A percentile compares a stretch with the other conserved stretches of the same genome.
Conservation (phyloP, 2,888 invertebrate genomes). For the Monochamus alternatus region DNA sequence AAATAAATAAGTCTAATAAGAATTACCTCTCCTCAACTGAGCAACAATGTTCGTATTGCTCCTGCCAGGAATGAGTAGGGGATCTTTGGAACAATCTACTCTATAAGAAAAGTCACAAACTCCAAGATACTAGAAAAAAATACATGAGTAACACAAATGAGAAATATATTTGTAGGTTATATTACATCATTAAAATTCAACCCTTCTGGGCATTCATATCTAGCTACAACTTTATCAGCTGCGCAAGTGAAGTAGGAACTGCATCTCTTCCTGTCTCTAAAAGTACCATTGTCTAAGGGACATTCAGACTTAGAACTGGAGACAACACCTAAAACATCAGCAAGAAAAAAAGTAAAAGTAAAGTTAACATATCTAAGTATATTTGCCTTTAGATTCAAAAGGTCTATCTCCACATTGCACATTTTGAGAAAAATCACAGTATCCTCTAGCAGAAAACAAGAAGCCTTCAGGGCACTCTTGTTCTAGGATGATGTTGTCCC, state of each 20-base stretch:
- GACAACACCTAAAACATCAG: conserved; percentile 20
- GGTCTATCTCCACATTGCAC: conserved; percentile 76
- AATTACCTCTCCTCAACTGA: conserved; percentile 2
- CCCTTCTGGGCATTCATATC: conserved; percentile 78
- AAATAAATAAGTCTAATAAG: too few species aligned
- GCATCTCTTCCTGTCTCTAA: conserved; percentile 76
- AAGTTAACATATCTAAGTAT: background rate
- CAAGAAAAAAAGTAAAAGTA: background rate
- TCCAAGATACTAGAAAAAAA: conserved; percentile 49
- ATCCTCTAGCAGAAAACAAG: conserved; percentile 74
- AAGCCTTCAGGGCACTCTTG: conserved; percentile 79
- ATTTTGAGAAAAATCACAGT: conserved; percentile 78
- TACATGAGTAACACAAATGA: background rate
- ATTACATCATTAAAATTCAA: conserved; percentile 66
- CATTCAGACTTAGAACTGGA: conserved; percentile 65
- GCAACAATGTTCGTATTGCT: background rate
- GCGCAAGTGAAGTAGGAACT: conserved; percentile 80
- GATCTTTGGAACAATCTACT: conserved; percentile 49
- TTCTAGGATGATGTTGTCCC: conserved; percentile 80
- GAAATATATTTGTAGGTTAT: conserved; percentile 10
- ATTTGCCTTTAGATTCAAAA: conserved; percentile 51
- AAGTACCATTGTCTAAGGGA: conserved; percentile 75
- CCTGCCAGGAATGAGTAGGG: conserved; percentile 10
- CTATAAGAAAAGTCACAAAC: conserved; percentile 49
- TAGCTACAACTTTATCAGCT: conserved; percentile 67